These are phyloP conservation scores for Oenanthe oenanthe DNA, from an alignment of 2,113 vertebrate species.

Conservation along the genomic window DNA sequence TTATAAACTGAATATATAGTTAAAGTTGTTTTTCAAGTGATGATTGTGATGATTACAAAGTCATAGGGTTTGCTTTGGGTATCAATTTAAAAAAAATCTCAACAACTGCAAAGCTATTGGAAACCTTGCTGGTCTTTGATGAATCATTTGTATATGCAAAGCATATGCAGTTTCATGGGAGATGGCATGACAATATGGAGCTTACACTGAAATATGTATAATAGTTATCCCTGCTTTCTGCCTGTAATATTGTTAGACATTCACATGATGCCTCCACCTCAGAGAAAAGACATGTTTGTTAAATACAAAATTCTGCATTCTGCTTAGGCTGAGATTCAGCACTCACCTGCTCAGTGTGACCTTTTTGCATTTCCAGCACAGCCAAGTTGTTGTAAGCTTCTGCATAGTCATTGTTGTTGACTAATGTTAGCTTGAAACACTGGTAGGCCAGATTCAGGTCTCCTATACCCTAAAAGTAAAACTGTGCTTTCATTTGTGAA, in stretches of 20 bases:
- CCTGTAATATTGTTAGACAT: neutral
- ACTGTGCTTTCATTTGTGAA: neutral
- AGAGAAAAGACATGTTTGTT: neutral
- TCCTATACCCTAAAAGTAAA: constrained; percentile 84
- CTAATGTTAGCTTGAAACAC: constrained; percentile 90
- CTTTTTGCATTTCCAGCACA: constrained; percentile 91
- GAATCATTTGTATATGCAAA: neutral
- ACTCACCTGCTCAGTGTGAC: constrained; percentile 89
- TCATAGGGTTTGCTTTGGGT: neutral
- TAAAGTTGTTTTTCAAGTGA: neutral
- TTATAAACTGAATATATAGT: neutral
- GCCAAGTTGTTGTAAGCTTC: constrained; percentile 97
- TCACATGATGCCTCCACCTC: neutral
- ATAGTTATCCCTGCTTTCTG: neutral
- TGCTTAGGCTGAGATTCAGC: neutral
- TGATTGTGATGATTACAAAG: neutral
- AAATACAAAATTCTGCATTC: neutral
- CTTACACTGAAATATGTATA: neutral
- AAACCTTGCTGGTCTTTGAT: neutral
- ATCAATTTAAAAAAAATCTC: neutral
- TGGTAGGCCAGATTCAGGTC: constrained; percentile 90
- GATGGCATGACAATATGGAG: neutral
- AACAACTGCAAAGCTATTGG: neutral
- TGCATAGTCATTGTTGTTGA: constrained; percentile 89
- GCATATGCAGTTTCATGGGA: neutral